Evolutionary conservation across 2,797 vertebrate genomes (phyloP).

Genomic region (Poecilia picta): DNA sequence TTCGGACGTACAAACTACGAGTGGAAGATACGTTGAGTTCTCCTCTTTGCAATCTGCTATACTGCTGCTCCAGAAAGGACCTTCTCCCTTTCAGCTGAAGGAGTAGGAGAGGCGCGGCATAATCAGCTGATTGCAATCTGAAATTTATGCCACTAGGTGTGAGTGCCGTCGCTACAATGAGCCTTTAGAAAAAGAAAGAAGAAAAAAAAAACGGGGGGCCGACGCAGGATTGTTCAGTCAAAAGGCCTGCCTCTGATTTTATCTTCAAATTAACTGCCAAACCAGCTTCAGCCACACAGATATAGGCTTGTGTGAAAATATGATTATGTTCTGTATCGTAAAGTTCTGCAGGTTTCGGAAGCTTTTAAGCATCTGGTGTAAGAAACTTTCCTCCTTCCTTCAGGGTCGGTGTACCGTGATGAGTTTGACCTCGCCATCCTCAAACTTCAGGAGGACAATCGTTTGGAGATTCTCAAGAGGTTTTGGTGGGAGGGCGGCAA

Average conservation of each 20-base stretch:
- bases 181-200: no score
- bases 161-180: background rate
- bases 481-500: slow-evolving; percentile 99
- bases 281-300: background rate
- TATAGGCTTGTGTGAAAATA: background rate
- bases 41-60: background rate
- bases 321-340: background rate
- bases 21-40: background rate
- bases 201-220: background rate
- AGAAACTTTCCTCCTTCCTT: slow-evolving; percentile 16
- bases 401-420: slow-evolving; percentile 92
- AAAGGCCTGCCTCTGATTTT: slow-evolving; percentile 1
- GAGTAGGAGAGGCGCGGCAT: background rate
- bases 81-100: background rate
- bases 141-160: slow-evolving; percentile 5
- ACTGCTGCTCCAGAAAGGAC: background rate
- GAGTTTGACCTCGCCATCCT: slow-evolving; percentile 98
- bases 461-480: slow-evolving; percentile 95
- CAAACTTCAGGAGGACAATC: slow-evolving; percentile 97
- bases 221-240: slow-evolving; percentile 1
- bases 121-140: slow-evolving; percentile 1
- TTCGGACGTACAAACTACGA: background rate
- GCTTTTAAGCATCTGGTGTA: background rate
- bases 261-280: slow-evolving; percentile 1
- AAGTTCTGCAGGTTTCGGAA: background rate